Percentiles rank a stretch among this genome's conserved stretches.
These are phyloP conservation scores for Icerya purchasi DNA, from an alignment of 2,888 invertebrate species.

Conservation along the genomic window DNA sequence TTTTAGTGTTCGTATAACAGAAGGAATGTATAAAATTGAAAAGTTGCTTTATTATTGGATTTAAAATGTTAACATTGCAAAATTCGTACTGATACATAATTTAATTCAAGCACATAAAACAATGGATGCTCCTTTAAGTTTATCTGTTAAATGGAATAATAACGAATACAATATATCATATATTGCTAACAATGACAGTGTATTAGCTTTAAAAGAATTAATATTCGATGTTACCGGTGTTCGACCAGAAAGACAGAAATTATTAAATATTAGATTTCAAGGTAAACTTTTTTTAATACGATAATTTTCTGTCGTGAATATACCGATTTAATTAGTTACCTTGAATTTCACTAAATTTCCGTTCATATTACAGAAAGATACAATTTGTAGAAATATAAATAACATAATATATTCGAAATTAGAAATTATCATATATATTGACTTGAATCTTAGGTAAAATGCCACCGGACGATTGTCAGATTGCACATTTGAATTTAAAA, in stretches of 20 bases:
- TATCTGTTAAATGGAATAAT: constrained; percentile 82
- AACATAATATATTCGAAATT: no score
- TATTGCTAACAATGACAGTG: constrained; percentile 53
- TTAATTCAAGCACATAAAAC: no score
- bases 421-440: no score
- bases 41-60: no score
- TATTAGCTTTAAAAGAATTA: constrained; percentile 53
- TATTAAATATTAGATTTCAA: constrained; percentile 78
- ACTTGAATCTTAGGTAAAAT: constrained; percentile 60
- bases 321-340: not conserved
- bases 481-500: constrained; percentile 59
- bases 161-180: constrained; percentile 63
- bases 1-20: no score
- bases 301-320: not conserved
- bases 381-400: no score
- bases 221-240: constrained; percentile 78
- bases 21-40: no score
- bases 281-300: constrained; percentile 41
- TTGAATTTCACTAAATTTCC: not conserved
- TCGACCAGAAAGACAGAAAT: constrained; percentile 75
- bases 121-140: constrained; percentile 19
- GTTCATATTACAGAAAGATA: no score
- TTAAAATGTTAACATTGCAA: no score
- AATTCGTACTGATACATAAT: no score
- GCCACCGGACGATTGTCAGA: constrained; percentile 52